These are phyloP conservation scores for Drosophila meridionalis DNA, from an alignment of 2,888 invertebrate genomes.

Conservation along the genomic window DNA sequence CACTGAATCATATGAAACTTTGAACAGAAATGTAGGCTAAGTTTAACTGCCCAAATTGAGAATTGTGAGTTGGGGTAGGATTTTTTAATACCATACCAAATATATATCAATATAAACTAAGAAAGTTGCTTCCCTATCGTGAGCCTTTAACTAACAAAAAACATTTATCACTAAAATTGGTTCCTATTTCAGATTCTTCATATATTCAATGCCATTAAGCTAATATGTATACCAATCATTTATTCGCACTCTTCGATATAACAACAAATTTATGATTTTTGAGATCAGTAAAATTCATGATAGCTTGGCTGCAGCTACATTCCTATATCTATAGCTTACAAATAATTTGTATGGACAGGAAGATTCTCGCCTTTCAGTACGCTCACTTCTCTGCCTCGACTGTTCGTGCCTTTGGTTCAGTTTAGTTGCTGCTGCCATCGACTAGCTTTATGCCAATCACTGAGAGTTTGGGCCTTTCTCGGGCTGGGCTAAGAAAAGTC, in stretches of 20 bases:
- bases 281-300: neutral
- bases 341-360: neutral
- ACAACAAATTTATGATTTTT: neutral
- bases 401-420: constrained; percentile 51
- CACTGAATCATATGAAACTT: neutral
- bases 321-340: neutral
- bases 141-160: too few relatives aligned
- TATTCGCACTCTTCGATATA: neutral
- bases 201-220: neutral
- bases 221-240: neutral
- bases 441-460: constrained; percentile 42
- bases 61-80: neutral
- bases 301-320: neutral
- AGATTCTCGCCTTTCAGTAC: constrained; percentile 1
- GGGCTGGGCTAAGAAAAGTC: constrained; percentile 58
- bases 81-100: neutral
- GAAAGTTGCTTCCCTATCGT: too few relatives aligned
- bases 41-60: neutral
- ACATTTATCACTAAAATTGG: too few relatives aligned
- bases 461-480: constrained; percentile 32
- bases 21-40: neutral
- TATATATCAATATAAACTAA: too few relatives aligned
- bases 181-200: neutral
- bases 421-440: constrained; percentile 10
- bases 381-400: constrained; percentile 21